Evolutionary conservation across 2,888 invertebrate species (phyloP), one percentile per base, ranked within the genome.

Genomic region (Chironomus riparius): DNA sequence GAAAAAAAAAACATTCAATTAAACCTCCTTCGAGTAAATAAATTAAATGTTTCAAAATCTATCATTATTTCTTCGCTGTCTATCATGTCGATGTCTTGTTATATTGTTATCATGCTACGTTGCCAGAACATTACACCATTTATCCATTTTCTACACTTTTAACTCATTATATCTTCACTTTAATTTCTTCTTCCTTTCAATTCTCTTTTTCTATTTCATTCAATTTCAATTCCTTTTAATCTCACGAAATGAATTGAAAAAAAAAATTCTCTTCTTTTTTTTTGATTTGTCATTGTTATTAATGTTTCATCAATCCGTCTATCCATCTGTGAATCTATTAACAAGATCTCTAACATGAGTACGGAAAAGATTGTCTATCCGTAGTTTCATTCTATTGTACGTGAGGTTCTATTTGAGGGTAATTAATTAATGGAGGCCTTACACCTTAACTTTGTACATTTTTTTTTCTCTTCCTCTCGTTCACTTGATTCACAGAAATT

Each of bases 251-350:
- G 38, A 38, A 38, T 38, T 38, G 38, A 38, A 28, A 28, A 28
- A 28, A 38, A 38, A 38, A 38, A 10, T 10, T 38, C 38, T 38
- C 10, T 38, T 38, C 10, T 38, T 38, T 65, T n/a, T 62, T 62
- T 65, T 65, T 65, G 65, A 65, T 65, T 18, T 65, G 65, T 65
- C 65, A 65, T 65, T 65, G 65, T 65, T 65, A 65, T 65, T 65
- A 65, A 65, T 65, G 65, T 21, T 65, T 65, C 56, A 56, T 65
- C 18, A 15, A 56, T 56, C 12, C 56, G 18, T 56, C 18, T 56
- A 10, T 56, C 24, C 24, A 65, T 24, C 10, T 65, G 21, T 21
- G 21, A 65, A 65, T 65, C 65, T 65, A 65, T 65, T 65, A 65
- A 65, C 65, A 21, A 65, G 65, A 65, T 65, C 65, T 65, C 5